Evolutionary conservation across 1,140 invertebrate species (phyloP).

Genomic region (Patella vulgata): DNA sequence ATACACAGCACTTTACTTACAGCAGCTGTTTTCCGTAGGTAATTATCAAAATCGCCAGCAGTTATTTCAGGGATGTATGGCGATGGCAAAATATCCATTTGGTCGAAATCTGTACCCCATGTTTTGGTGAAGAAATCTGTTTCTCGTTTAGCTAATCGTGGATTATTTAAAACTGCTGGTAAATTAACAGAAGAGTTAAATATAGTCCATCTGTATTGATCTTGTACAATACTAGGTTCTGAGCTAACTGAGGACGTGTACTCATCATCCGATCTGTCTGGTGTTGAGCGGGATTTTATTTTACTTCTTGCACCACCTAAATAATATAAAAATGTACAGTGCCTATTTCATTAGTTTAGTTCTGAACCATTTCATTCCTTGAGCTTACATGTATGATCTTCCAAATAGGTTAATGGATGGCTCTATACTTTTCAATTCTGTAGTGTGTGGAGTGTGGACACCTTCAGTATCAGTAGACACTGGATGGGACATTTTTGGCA

Average conservation of each 20-base stretch:
- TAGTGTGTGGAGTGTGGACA: too few species aligned
- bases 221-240: slow-evolving; percentile 62
- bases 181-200: slow-evolving; percentile 80
- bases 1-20: too few species aligned
- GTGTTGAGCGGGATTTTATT: slow-evolving; percentile 5
- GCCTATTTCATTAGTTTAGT: too few species aligned
- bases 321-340: not conserved
- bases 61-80: slow-evolving; percentile 86
- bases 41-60: slow-evolving; percentile 86
- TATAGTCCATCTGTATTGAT: slow-evolving; percentile 69
- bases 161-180: slow-evolving; percentile 96
- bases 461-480: too few species aligned
- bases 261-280: slow-evolving; percentile 1
- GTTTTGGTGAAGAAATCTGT: slow-evolving; percentile 93
- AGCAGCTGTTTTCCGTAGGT: slow-evolving; percentile 75
- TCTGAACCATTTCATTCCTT: too few species aligned
- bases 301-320: slow-evolving; percentile 29
- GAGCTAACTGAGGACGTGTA: slow-evolving; percentile 8
- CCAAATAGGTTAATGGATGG: too few species aligned
- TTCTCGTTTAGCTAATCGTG: slow-evolving; percentile 77
- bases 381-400: too few species aligned
- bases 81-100: slow-evolving; percentile 78
- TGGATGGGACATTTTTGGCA: too few species aligned
- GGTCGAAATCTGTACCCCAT: slow-evolving; percentile 93
- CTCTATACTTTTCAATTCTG: too few species aligned